phyloP scores from a whole-genome alignment of 53 echinoderm and acorn worm genomes.

The Antedon mediterranea region DNA sequence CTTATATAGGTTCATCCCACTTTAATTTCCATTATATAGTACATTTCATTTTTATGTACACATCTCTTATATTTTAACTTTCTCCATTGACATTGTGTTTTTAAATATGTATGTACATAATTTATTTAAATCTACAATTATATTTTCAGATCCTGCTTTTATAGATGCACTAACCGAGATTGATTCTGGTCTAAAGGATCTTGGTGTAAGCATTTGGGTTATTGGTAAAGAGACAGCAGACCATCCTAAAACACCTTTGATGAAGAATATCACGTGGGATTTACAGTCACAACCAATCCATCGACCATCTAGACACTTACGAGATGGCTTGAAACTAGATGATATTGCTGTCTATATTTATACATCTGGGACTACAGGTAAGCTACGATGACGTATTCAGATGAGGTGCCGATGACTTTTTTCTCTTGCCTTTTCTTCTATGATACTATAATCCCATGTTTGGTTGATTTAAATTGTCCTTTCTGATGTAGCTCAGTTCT shows the following conservation, averaged over 20 bases:
- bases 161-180: background rate
- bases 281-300: constrained; percentile 6
- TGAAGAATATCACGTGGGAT: background rate
- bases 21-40: too few species aligned
- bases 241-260: background rate
- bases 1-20: too few species aligned
- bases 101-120: background rate
- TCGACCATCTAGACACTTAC: constrained; percentile 6
- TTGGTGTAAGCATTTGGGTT: constrained; percentile 17
- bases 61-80: too few species aligned
- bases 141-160: background rate
- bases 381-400: too few species aligned
- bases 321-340: background rate
- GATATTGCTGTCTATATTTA: constrained; percentile 44
- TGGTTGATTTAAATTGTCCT: too few species aligned
- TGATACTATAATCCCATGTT: too few species aligned
- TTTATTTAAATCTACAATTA: too few species aligned
- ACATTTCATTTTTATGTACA: too few species aligned
- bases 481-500: too few species aligned
- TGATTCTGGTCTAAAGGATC: background rate
- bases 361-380: constrained; percentile 80
- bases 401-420: too few species aligned
- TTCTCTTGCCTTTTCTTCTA: too few species aligned
- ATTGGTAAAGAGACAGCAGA: constrained; percentile 21
- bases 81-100: too few species aligned